These are phyloP conservation scores for Micronycteris hirsuta DNA, from an alignment of 2,113 vertebrate genomes.

Conservation along the genomic window DNA sequence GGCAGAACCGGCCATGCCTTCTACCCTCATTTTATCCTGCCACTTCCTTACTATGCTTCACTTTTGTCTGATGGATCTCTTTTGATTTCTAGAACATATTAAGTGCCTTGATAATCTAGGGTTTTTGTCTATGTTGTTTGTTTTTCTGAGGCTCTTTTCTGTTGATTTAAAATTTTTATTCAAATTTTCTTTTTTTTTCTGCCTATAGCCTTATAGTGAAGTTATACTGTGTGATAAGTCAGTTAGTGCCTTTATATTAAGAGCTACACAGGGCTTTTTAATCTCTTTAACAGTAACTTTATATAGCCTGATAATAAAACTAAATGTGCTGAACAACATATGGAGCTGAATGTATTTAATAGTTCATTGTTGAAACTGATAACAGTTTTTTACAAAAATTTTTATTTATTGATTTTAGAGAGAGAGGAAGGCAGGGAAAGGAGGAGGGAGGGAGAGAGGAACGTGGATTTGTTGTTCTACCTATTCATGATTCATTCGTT, in stretches of 20 bases:
- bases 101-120: not conserved
- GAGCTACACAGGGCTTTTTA: not conserved
- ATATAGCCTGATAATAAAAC: not conserved
- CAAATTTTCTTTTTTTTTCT: not conserved
- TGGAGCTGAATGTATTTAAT: not conserved
- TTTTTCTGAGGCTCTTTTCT: not conserved
- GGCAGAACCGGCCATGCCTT: not conserved
- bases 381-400: not conserved
- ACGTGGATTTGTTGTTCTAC: too few relatives aligned
- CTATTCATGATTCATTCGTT: too few relatives aligned
- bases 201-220: not conserved
- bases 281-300: slow-evolving; percentile 24
- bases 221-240: not conserved
- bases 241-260: not conserved
- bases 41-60: not conserved
- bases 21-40: not conserved
- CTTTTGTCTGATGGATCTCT: not conserved
- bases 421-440: not conserved
- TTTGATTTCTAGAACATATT: not conserved
- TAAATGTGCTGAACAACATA: not conserved
- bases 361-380: not conserved
- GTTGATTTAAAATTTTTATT: not conserved
- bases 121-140: not conserved
- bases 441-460: too few relatives aligned
- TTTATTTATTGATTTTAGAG: too few relatives aligned